Evolutionary conservation across 1,140 invertebrate genomes (phyloP).

Genomic region (Bombus pyrosoma): DNA sequence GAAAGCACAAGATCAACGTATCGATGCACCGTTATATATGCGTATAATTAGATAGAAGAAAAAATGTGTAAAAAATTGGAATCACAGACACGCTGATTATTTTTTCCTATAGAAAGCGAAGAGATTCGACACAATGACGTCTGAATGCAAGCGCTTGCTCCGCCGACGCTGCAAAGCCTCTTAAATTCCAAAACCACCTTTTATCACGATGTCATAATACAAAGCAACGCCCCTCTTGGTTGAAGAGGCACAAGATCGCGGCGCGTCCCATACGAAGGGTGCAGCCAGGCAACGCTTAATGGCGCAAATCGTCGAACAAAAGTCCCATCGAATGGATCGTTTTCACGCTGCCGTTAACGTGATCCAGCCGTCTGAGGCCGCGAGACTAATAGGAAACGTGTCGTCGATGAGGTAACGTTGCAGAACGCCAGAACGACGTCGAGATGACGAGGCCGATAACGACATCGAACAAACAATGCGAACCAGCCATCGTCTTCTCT

Average conservation of each 20-base stretch:
- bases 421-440: conserved; percentile 10
- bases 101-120: neutral
- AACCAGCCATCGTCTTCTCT: conserved; percentile 35
- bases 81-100: no score
- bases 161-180: neutral
- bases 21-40: no score
- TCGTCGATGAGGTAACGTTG: conserved; percentile 14
- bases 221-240: neutral
- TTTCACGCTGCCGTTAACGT: conserved; percentile 18
- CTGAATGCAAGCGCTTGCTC: neutral
- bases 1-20: no score
- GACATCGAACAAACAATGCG: conserved; percentile 45
- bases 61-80: no score
- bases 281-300: neutral
- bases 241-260: neutral
- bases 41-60: no score
- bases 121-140: neutral
- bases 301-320: neutral
- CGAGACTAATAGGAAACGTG: conserved; percentile 32
- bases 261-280: neutral
- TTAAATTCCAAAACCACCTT: neutral
- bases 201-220: neutral
- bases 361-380: neutral
- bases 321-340: neutral
- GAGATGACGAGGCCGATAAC: conserved; percentile 48